Conservation (phyloP, 2,888 invertebrate genomes). For the Rhorus exstirpatorius region DNA sequence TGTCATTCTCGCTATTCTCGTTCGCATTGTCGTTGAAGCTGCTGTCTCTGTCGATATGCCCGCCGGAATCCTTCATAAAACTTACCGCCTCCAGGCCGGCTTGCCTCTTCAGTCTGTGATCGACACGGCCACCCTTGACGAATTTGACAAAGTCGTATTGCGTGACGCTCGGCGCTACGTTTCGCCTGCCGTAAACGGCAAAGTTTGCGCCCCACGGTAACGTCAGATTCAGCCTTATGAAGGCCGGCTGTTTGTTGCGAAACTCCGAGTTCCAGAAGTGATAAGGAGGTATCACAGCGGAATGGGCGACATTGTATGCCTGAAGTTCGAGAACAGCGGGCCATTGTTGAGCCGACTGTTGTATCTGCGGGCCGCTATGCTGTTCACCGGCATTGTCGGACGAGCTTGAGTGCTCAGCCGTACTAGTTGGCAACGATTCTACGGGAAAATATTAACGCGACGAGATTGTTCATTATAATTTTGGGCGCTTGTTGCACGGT, state of each 20-base stretch:
- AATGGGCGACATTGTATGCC: slow-evolving; percentile 94
- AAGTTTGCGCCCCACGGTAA: slow-evolving; percentile 97
- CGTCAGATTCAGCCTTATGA: slow-evolving; percentile 95
- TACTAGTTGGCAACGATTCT: slow-evolving; percentile 92
- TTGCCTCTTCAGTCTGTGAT: slow-evolving; percentile 90
- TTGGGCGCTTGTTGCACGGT: too few relatives aligned
- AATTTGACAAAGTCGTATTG: slow-evolving; percentile 99
- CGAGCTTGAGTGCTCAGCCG: slow-evolving; percentile 90
- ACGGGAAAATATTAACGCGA: slow-evolving; percentile 69
- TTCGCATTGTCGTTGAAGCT: slow-evolving; percentile 15
- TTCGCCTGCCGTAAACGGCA: slow-evolving; percentile 97
- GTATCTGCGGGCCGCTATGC: slow-evolving; percentile 89
- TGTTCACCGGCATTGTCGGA: slow-evolving; percentile 87
- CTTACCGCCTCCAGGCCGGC: slow-evolving; percentile 80
- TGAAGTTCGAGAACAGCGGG: slow-evolving; percentile 92
- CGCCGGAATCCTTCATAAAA: slow-evolving; percentile 76
- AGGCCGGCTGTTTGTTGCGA: slow-evolving; percentile 95
- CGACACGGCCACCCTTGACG: slow-evolving; percentile 94
- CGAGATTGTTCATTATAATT: too few relatives aligned
- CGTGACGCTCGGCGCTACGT: slow-evolving; percentile 98
- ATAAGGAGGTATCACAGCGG: slow-evolving; percentile 95
- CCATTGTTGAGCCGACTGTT: slow-evolving; percentile 92
- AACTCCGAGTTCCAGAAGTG: slow-evolving; percentile 98
- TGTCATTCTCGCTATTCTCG: slow-evolving; percentile 6
- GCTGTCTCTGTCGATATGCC: slow-evolving; percentile 21